Conservation (phyloP, 2,797 vertebrate species). For the Diglossa cyanea region DNA sequence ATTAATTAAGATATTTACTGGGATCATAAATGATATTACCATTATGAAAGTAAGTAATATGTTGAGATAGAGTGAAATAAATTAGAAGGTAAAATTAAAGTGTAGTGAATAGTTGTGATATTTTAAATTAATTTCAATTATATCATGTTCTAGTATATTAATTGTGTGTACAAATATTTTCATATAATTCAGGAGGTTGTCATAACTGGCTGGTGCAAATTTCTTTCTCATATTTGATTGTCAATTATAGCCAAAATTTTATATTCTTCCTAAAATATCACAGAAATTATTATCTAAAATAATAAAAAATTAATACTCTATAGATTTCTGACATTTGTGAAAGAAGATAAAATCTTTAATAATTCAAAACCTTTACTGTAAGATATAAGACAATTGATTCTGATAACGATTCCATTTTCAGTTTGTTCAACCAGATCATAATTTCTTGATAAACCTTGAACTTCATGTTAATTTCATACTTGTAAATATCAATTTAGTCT, state of each 20-base stretch:
- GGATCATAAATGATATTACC: background rate
- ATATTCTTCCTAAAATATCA: background rate
- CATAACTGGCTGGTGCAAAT: background rate
- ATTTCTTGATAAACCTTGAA: background rate
- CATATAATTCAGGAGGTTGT: background rate
- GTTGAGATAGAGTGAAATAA: background rate
- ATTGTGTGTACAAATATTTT: background rate
- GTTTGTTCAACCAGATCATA: background rate
- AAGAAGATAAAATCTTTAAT: background rate
- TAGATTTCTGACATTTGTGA: background rate
- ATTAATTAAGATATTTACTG: background rate
- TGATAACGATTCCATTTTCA: background rate
- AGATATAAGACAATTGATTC: background rate
- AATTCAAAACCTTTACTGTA: background rate
- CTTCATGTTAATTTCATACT: background rate
- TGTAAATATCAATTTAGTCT: background rate
- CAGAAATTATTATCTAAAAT: background rate
- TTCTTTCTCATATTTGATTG: background rate
- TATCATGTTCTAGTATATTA: background rate
- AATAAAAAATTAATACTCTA: background rate
- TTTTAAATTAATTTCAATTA: background rate
- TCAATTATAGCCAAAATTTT: background rate
- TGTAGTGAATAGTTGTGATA: rapidly evolving
- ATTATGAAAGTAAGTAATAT: background rate
- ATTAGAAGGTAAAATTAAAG: background rate